Evolutionary conservation across 2,113 vertebrate genomes (phyloP).

Genomic region (Melozone crissalis): DNA sequence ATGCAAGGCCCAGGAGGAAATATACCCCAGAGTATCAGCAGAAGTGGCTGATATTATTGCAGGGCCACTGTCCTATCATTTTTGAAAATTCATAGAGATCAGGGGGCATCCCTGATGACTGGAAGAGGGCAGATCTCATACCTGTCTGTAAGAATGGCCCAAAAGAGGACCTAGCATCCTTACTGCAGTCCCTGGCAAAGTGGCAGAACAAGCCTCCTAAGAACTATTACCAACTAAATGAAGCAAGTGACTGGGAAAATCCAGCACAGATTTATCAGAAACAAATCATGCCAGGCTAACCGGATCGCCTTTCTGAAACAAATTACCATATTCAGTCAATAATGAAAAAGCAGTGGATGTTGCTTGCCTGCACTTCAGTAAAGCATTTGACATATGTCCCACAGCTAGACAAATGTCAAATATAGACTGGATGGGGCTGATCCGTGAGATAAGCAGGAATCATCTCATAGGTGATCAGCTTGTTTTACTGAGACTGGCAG

Average conservation of each 20-base stretch:
- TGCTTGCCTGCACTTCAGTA: not conserved
- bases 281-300: not conserved
- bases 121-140: not conserved
- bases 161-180: not conserved
- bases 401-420: not conserved
- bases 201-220: not conserved
- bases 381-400: not conserved
- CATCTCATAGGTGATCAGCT: not conserved
- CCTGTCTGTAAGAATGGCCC: not conserved
- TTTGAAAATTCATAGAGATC: not conserved
- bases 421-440: not conserved
- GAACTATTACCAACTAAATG: not conserved
- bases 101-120: not conserved
- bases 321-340: not conserved
- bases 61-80: not conserved
- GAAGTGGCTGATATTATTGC: not conserved
- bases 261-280: not conserved
- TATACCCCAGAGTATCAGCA: not conserved
- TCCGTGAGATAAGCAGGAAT: not conserved
- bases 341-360: not conserved
- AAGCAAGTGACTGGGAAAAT: not conserved
- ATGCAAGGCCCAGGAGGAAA: not conserved
- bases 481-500: not conserved
- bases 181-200: not conserved
- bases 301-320: not conserved